phyloP scores from a whole-genome alignment of 2,797 vertebrate genomes.

The Oryzias dopingdopingensis region DNA sequence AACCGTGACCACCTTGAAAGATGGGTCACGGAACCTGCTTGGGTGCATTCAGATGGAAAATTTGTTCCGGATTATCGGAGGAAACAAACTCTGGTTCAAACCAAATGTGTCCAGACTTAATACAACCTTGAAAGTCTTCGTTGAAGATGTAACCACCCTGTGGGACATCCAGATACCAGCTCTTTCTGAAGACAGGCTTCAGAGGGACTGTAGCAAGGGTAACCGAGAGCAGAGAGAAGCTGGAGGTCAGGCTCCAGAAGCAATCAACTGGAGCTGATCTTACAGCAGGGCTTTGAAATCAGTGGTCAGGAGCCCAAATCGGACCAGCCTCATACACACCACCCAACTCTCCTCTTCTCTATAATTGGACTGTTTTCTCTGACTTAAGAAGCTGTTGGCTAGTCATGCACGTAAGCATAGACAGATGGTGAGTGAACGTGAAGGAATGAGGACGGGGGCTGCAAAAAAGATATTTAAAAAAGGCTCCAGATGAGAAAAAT shows the following conservation, averaged over 20 bases:
- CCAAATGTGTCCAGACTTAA: too few relatives aligned
- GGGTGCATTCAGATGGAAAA: too few relatives aligned
- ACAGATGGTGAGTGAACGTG: constrained; percentile 42
- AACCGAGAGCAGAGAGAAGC: constrained; percentile 23
- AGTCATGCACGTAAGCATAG: constrained; percentile 39
- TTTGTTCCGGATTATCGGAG: too few relatives aligned
- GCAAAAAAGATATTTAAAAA: background rate
- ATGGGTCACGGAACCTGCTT: too few relatives aligned
- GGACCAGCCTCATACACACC: constrained; percentile 28
- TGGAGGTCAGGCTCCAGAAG: constrained; percentile 49
- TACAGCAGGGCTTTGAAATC: constrained; percentile 39
- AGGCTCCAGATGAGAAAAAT: too few relatives aligned
- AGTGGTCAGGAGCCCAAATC: constrained; percentile 30
- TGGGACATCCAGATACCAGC: constrained; percentile 10
- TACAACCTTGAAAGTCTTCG: background rate
- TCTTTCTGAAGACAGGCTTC: constrained; percentile 12
- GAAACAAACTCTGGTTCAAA: too few relatives aligned
- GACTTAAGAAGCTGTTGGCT: constrained; percentile 48
- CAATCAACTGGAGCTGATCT: constrained; percentile 77
- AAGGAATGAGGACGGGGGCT: background rate
- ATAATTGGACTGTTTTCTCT: constrained; percentile 48
- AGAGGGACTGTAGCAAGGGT: constrained; percentile 24
- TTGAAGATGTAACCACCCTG: constrained; percentile 35
- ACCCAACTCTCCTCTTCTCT: constrained; percentile 11
- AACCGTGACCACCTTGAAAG: too few relatives aligned